Percentiles rank a stretch among this genome's conserved stretches.
phyloP scores from a whole-genome alignment of 64 coral and sea anemone genomes.

The Pocillopora damicornis region DNA sequence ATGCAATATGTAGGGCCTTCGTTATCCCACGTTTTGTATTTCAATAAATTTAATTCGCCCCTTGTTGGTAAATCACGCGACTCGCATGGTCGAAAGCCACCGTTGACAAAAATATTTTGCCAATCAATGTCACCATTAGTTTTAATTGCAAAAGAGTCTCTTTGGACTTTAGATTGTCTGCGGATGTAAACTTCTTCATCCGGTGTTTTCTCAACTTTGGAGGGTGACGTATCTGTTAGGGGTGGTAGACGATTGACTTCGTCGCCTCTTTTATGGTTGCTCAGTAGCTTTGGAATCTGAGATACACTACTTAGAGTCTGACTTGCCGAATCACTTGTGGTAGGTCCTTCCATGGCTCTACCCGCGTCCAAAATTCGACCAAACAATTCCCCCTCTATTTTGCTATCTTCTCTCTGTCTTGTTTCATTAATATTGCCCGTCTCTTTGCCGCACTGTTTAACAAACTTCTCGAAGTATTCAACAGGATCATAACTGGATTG shows the following conservation, averaged over 20 bases:
- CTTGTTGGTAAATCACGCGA: slow-evolving; percentile 49
- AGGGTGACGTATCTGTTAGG: not conserved
- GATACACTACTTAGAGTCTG: not conserved
- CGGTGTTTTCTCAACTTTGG: not conserved
- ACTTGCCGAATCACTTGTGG: too few relatives aligned
- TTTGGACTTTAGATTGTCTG: not conserved
- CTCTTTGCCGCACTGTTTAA: not conserved
- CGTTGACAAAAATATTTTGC: slow-evolving; percentile 22
- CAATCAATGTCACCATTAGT: slow-evolving; percentile 14
- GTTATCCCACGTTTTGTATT: slow-evolving; percentile 45
- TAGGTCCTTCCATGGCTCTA: too few relatives aligned
- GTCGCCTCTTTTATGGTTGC: not conserved
- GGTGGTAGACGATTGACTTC: not conserved
- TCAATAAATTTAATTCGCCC: slow-evolving; percentile 38
- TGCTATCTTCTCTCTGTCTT: not conserved
- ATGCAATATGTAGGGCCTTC: not conserved
- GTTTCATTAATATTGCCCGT: not conserved
- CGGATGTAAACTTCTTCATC: not conserved
- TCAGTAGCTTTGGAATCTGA: not conserved
- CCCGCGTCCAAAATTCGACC: not conserved
- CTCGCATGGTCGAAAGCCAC: slow-evolving; percentile 59
- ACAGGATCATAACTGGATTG: not conserved
- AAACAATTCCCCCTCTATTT: not conserved
- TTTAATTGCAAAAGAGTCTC: not conserved
- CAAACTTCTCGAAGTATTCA: not conserved